Evolutionary conservation across 1,140 invertebrate genomes (phyloP).

Genomic region (Chrysomallon squamiferum): DNA sequence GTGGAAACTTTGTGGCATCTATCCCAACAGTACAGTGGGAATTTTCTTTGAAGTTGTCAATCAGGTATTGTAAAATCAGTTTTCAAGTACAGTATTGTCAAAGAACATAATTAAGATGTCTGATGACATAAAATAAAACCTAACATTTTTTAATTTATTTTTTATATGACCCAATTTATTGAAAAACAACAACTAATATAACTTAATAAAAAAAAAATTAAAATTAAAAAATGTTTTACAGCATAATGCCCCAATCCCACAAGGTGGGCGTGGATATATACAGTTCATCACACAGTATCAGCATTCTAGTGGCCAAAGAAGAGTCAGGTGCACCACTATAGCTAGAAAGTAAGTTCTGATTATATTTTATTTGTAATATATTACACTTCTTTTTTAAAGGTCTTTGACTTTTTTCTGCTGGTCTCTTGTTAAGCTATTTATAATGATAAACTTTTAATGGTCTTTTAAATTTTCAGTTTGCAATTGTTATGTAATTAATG

Average conservation of each 20-base stretch:
- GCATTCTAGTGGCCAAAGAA: slow-evolving; percentile 93
- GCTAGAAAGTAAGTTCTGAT: slow-evolving; percentile 83
- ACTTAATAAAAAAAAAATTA: too few species aligned
- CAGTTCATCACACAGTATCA: slow-evolving; percentile 99
- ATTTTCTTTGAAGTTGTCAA: slow-evolving; percentile 98
- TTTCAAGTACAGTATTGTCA: neutral
- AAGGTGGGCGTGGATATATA: slow-evolving; percentile 91
- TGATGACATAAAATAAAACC: neutral
- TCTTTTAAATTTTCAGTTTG: too few species aligned
- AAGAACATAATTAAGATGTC: neutral
- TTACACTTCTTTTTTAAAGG: too few species aligned
- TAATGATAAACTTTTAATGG: too few species aligned
- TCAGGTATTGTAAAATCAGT: slow-evolving; percentile 71
- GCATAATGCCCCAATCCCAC: slow-evolving; percentile 92
- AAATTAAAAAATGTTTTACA: too few species aligned
- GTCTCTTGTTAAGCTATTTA: too few species aligned
- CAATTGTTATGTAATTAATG: too few species aligned
- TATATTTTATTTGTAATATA: too few species aligned
- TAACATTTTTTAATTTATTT: neutral
- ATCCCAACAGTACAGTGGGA: slow-evolving; percentile 89
- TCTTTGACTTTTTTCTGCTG: too few species aligned
- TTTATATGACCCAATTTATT: neutral
- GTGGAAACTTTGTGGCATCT: slow-evolving; percentile 98
- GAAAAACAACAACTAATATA: neutral
- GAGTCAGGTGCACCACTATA: slow-evolving; percentile 95